These are phyloP conservation scores for Schizothorax lantsangensis DNA, from an alignment of 2,797 vertebrate genomes.

Conservation along the genomic window DNA sequence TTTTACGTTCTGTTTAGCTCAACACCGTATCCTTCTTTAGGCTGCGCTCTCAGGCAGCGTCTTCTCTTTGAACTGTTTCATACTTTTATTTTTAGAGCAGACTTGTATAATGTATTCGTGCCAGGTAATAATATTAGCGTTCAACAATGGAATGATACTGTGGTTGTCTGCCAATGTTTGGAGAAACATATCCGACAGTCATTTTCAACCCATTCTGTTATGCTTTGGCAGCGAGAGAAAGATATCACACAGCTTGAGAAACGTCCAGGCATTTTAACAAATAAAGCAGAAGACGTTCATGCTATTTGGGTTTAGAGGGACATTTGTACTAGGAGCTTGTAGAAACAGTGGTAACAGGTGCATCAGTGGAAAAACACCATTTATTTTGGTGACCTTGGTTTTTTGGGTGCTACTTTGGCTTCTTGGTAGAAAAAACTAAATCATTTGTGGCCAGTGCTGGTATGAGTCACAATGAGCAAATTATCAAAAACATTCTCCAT, in stretches of 20 bases:
- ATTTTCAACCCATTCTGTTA: constrained; percentile 35
- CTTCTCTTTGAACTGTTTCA: constrained; percentile 14
- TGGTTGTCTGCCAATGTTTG: constrained; percentile 29
- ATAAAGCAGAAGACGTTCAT: not conserved
- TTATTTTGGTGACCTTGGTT: not conserved
- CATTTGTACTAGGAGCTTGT: not conserved
- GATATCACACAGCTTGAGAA: constrained; percentile 1
- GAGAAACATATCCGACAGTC: constrained; percentile 52
- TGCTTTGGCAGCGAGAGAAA: constrained; percentile 16
- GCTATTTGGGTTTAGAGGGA: not conserved
- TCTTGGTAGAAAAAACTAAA: not conserved
- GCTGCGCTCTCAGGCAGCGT: not conserved
- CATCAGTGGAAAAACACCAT: not conserved
- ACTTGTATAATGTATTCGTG: constrained; percentile 23
- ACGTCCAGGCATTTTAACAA: constrained; percentile 21
- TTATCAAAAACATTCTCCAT: too few species aligned
- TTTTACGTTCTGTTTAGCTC: constrained; percentile 5
- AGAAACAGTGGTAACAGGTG: not conserved
- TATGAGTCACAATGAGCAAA: too few species aligned
- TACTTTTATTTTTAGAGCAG: constrained; percentile 17
- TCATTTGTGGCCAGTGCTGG: not conserved
- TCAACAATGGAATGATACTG: constrained; percentile 4
- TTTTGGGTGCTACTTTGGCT: not conserved
- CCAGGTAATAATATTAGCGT: constrained; percentile 29
- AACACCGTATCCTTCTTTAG: not conserved